Evolutionary conservation across 1,140 invertebrate species (phyloP).

Genomic region (Zaprionus davidi): DNA sequence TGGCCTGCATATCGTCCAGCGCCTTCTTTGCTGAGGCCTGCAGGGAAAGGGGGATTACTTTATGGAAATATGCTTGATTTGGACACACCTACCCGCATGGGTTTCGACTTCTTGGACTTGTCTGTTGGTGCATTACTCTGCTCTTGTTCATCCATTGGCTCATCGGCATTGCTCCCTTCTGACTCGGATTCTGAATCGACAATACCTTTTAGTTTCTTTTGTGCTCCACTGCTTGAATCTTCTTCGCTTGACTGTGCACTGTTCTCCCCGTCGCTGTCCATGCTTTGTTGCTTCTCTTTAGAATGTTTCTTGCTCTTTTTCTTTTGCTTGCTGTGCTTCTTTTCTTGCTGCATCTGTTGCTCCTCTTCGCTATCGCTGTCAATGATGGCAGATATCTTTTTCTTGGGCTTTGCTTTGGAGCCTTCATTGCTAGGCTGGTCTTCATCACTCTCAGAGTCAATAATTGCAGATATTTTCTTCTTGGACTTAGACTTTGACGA

Average conservation of each 20-base stretch:
- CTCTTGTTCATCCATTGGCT: constrained; percentile 39
- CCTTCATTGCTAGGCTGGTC: constrained; percentile 21
- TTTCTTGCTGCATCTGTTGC: background rate
- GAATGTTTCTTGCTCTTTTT: constrained; percentile 43
- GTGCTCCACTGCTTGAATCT: background rate
- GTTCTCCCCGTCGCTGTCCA: constrained; percentile 40
- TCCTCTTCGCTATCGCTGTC: constrained; percentile 47
- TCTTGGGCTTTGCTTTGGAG: constrained; percentile 25
- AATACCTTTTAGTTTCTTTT: constrained; percentile 54
- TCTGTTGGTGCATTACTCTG: background rate
- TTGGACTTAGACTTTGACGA: background rate
- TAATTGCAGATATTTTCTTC: constrained; percentile 51
- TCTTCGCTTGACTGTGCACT: constrained; percentile 16
- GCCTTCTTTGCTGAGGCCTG: constrained; percentile 85
- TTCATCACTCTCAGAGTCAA: constrained; percentile 48
- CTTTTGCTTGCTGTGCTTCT: constrained; percentile 27
- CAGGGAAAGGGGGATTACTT: background rate
- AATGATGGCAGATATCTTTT: constrained; percentile 40
- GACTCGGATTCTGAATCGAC: constrained; percentile 68
- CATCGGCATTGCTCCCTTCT: constrained; percentile 39
- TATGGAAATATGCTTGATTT: background rate
- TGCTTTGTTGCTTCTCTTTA: constrained; percentile 28
- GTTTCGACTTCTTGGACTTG: constrained; percentile 47
- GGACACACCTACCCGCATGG: constrained; percentile 44
- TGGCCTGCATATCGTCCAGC: constrained; percentile 83